Conservation (phyloP, 2,113 vertebrate genomes). For the Azemiops feae region DNA sequence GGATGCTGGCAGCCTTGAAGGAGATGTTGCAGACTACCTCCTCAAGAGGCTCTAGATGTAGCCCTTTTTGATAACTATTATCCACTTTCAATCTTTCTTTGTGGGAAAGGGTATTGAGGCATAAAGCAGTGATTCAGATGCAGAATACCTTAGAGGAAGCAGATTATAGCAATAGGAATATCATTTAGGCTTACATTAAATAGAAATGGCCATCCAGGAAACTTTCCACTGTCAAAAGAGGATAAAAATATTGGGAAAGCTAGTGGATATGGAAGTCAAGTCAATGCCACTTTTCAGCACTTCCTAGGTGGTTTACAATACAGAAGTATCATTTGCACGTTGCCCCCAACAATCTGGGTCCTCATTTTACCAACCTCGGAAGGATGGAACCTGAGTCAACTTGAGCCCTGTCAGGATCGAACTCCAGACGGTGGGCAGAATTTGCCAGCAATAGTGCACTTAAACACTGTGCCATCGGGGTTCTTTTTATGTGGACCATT, state of each 20-base stretch:
- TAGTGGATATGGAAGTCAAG: too few species aligned
- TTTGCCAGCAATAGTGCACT: background rate
- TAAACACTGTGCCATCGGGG: background rate
- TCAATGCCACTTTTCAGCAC: too few species aligned
- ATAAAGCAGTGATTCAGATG: background rate
- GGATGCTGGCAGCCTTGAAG: background rate
- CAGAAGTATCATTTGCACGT: background rate
- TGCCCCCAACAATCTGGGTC: background rate
- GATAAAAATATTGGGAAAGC: too few species aligned
- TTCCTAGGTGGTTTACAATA: background rate
- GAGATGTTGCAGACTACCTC: background rate
- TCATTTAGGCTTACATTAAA: background rate
- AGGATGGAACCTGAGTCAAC: background rate
- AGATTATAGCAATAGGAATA: background rate
- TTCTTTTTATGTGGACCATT: background rate
- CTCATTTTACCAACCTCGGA: background rate
- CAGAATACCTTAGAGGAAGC: background rate
- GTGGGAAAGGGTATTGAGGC: background rate
- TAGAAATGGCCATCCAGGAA: too few species aligned
- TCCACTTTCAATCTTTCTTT: background rate
- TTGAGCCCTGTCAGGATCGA: background rate
- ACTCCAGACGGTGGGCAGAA: background rate
- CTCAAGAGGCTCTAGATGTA: background rate
- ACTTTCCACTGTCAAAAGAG: too few species aligned
- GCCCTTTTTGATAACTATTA: background rate